phyloP scores from a whole-genome alignment of 2,113 vertebrate genomes.

The Eulacestoma nigropectus region DNA sequence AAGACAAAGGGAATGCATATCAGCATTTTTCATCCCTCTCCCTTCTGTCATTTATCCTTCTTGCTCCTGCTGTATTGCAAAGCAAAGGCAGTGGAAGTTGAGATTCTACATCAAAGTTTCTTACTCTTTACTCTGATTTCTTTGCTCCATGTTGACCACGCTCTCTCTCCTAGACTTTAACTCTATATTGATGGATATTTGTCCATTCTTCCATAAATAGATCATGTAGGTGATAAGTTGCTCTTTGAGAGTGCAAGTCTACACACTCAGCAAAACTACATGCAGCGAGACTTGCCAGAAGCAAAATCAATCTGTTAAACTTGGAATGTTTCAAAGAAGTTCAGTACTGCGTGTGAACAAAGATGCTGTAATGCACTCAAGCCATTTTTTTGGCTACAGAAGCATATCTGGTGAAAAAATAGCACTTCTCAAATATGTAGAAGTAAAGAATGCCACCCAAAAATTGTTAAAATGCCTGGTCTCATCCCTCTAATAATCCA shows the following conservation, averaged over 20 bases:
- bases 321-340: constrained; percentile 55
- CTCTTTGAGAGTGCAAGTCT: constrained; percentile 54
- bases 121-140: not conserved
- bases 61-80: not conserved
- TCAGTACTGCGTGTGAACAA: constrained; percentile 9
- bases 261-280: constrained; percentile 30
- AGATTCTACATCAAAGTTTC: not conserved
- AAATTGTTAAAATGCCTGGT: not conserved
- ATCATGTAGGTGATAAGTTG: constrained; percentile 39
- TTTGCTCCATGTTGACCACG: not conserved
- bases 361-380: constrained; percentile 47
- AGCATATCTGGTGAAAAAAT: not conserved
- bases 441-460: not conserved
- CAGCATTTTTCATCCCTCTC: not conserved
- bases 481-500: not conserved
- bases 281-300: constrained; percentile 7
- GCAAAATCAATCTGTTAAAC: constrained; percentile 60
- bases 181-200: not conserved
- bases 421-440: not conserved
- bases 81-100: not conserved
- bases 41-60: not conserved
- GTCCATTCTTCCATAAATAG: constrained; percentile 53
- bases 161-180: not conserved
- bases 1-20: not conserved
- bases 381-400: constrained; percentile 19